Evolutionary conservation across 2,888 invertebrate species (phyloP).

Genomic region (Fissipunctia ypsillon): DNA sequence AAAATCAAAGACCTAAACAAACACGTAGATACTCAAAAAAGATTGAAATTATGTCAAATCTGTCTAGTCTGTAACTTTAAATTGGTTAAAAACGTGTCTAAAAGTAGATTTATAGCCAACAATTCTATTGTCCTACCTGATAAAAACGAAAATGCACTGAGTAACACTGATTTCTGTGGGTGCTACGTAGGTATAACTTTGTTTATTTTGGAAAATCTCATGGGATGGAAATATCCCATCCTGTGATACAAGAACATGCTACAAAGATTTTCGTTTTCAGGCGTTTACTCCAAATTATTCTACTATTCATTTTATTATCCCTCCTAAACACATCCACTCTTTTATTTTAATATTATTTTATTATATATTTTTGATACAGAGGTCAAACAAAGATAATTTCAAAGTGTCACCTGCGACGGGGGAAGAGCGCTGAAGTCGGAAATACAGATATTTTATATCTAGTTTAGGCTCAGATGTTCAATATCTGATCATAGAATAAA

Average conservation of each 20-base stretch:
- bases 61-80: neutral
- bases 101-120: too few species aligned
- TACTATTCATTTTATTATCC: too few species aligned
- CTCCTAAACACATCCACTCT: too few species aligned
- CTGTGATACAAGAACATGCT: neutral
- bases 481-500: neutral
- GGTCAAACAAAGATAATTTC: too few species aligned
- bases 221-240: neutral
- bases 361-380: too few species aligned
- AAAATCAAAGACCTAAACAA: constrained; percentile 1
- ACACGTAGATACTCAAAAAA: constrained; percentile 7
- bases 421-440: neutral
- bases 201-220: neutral
- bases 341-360: too few species aligned
- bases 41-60: neutral
- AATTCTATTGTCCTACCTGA: too few species aligned
- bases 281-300: neutral
- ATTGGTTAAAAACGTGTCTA: neutral
- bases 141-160: too few species aligned
- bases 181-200: neutral
- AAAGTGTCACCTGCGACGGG: too few species aligned
- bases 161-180: neutral
- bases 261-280: neutral
- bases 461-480: neutral
- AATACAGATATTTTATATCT: neutral